phyloP scores from a whole-genome alignment of 2,888 invertebrate species.

The Zygothrica quintamaculata region DNA sequence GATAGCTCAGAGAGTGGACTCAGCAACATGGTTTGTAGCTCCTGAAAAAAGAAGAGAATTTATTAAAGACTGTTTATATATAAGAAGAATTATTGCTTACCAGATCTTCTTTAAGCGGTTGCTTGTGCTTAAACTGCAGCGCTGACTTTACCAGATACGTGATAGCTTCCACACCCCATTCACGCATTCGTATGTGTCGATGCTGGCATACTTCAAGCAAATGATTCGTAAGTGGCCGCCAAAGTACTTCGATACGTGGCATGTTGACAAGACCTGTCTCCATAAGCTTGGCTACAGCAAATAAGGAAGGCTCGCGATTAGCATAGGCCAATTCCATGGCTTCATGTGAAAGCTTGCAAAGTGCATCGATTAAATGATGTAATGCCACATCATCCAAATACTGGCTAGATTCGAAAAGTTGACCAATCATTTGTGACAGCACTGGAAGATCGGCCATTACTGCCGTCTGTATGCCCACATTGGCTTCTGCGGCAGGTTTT shows the following conservation, averaged over 20 bases:
- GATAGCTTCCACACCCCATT: conserved; percentile 99
- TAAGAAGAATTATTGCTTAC: conserved; percentile 84
- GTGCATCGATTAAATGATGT: conserved; percentile 97
- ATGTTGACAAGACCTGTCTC: conserved; percentile 98
- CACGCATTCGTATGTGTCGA: conserved; percentile 96
- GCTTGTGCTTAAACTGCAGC: conserved; percentile 92
- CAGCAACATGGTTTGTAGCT: conserved; percentile 93
- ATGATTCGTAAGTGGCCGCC: conserved; percentile 97
- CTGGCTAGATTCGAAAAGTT: conserved; percentile 97
- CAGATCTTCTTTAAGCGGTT: conserved; percentile 93
- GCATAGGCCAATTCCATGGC: conserved; percentile 98
- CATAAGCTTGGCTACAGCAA: conserved; percentile 98
- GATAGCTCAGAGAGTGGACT: conserved; percentile 97
- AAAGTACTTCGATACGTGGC: conserved; percentile 95
- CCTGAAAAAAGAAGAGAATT: conserved; percentile 82
- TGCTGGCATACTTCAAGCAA: conserved; percentile 98
- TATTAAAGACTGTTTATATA: not conserved
- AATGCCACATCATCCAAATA: conserved; percentile 96
- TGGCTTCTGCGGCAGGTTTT: conserved; percentile 89
- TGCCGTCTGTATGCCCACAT: conserved; percentile 95
- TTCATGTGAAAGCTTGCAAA: conserved; percentile 97
- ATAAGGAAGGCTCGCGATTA: conserved; percentile 97
- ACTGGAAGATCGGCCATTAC: conserved; percentile 98
- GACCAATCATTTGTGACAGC: conserved; percentile 94
- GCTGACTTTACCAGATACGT: conserved; percentile 97